These are phyloP conservation scores for Forbesichthys agassizii DNA, from an alignment of 2,113 vertebrate species.

Conservation along the genomic window DNA sequence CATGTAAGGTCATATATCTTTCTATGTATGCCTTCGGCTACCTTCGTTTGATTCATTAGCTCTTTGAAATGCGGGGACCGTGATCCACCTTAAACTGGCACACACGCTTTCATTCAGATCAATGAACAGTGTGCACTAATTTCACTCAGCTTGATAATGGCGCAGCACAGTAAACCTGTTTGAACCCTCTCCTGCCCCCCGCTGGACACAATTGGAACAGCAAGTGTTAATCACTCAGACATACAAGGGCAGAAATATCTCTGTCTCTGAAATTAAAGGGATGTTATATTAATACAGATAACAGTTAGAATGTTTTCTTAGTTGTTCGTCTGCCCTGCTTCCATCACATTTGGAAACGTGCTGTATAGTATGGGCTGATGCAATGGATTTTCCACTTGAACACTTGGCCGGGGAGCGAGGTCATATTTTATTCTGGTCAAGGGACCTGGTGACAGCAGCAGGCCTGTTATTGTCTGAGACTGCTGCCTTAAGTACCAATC, in stretches of 20 bases:
- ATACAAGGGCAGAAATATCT: not conserved
- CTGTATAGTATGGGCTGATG: constrained; percentile 20
- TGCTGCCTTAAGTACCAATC: constrained; percentile 50
- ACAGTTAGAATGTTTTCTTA: not conserved
- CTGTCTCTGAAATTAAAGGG: not conserved
- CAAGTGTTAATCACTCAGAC: not conserved
- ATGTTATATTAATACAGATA: constrained; percentile 4
- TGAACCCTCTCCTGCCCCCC: constrained; percentile 70
- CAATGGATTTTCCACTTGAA: constrained; percentile 39
- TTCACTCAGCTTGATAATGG: constrained; percentile 36
- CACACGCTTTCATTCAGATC: not conserved
- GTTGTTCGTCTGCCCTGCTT: not conserved
- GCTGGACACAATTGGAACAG: constrained; percentile 58
- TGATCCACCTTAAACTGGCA: too few relatives aligned
- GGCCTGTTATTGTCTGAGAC: constrained; percentile 62
- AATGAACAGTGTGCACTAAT: too few relatives aligned
- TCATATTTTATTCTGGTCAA: constrained; percentile 46
- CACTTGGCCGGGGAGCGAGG: constrained; percentile 10
- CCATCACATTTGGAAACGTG: constrained; percentile 7
- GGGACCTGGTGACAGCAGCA: constrained; percentile 54
- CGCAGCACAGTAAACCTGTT: constrained; percentile 41
- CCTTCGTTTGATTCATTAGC: too few relatives aligned
- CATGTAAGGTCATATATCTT: not conserved
- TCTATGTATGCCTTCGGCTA: constrained; percentile 33
- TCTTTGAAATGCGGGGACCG: too few relatives aligned